Evolutionary conservation across 2,888 invertebrate genomes (phyloP).

Genomic region (Endomychus coccineus): DNA sequence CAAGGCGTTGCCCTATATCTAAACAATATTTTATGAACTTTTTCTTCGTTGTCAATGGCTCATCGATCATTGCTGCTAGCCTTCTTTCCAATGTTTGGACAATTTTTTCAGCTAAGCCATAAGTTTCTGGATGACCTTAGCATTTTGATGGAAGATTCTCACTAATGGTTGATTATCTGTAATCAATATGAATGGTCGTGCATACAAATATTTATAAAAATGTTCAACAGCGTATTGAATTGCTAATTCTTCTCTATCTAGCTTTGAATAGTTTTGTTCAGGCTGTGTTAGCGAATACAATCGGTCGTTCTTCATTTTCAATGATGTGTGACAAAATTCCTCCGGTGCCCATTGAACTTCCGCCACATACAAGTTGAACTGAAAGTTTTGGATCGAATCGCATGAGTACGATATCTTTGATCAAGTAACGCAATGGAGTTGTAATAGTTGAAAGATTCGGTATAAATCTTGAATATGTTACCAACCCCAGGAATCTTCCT

Average conservation of each 20-base stretch:
- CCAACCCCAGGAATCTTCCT: not conserved
- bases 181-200: not conserved
- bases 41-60: no score
- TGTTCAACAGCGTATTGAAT: not conserved
- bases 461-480: constrained; percentile 1
- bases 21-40: no score
- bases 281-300: not conserved
- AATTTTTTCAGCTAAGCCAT: no score
- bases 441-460: not conserved
- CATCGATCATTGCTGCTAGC: no score
- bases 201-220: not conserved
- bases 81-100: no score
- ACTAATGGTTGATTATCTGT: not conserved
- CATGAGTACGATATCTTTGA: not conserved
- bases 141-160: constrained; percentile 4
- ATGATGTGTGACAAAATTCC: not conserved
- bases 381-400: not conserved
- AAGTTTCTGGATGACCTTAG: no score
- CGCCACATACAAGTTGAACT: not conserved
- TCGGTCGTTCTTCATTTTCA: not conserved
- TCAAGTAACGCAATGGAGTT: not conserved
- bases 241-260: not conserved
- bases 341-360: not conserved
- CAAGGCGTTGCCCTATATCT: no score
- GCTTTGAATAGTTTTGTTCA: not conserved